Evolutionary conservation across 2,888 invertebrate genomes (phyloP).

Genomic region (Tromatobia lineatoria): DNA sequence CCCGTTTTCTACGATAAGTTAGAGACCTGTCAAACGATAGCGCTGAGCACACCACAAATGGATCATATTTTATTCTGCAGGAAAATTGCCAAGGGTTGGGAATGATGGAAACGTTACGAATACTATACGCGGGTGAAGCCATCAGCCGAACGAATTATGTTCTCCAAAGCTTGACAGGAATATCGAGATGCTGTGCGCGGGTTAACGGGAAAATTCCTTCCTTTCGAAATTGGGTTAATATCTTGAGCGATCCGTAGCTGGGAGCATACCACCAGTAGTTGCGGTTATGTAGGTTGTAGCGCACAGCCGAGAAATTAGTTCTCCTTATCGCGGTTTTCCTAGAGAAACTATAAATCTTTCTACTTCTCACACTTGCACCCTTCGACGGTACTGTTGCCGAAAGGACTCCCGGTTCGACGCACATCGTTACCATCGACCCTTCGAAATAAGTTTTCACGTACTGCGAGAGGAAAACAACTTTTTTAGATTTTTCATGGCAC

Average conservation of each 20-base stretch:
- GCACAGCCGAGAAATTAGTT: constrained; percentile 60
- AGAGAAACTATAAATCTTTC: constrained; percentile 63
- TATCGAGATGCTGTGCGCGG: constrained; percentile 21
- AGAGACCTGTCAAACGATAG: not conserved
- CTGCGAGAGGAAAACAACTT: constrained; percentile 40
- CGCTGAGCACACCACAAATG: not conserved
- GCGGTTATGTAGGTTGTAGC: constrained; percentile 13
- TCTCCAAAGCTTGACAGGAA: constrained; percentile 31
- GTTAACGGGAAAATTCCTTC: constrained; percentile 32
- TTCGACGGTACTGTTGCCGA: constrained; percentile 28
- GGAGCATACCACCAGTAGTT: constrained; percentile 6
- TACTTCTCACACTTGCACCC: constrained; percentile 21
- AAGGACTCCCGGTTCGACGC: constrained; percentile 38
- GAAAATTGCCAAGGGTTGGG: constrained; percentile 6
- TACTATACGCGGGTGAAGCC: constrained; percentile 30
- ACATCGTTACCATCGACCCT: not conserved
- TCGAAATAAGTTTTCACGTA: constrained; percentile 49
- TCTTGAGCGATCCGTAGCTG: constrained; percentile 31
- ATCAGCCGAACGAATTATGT: constrained; percentile 21
- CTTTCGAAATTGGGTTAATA: constrained; percentile 48
- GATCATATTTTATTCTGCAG: not conserved
- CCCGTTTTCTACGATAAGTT: not conserved
- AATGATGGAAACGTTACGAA: constrained; percentile 50
- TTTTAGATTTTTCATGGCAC: constrained; percentile 27
- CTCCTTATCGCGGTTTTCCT: constrained; percentile 63